Percentiles rank a stretch among this genome's conserved stretches.
These are phyloP conservation scores for Anadara kagoshimensis DNA, from an alignment of 1,140 invertebrate species.

Conservation along the genomic window DNA sequence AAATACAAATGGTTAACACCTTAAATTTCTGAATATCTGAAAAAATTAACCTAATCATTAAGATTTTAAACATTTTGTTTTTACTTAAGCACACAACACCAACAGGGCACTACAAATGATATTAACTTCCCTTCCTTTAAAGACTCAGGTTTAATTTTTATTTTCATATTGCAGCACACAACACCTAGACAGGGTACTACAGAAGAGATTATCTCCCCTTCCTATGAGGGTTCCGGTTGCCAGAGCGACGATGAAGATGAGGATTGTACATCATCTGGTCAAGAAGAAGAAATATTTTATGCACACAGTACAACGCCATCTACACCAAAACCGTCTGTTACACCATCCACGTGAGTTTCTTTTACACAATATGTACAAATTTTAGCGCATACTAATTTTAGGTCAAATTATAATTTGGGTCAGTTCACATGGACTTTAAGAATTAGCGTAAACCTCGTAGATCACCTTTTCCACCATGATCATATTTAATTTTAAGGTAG, in stretches of 20 bases:
- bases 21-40: no score
- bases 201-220: slow-evolving; percentile 48
- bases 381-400: no score
- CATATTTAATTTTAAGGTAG: no score
- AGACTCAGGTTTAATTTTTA: slow-evolving; percentile 32
- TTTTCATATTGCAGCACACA: slow-evolving; percentile 41
- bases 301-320: slow-evolving; percentile 50
- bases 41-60: no score
- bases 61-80: background rate
- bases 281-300: slow-evolving; percentile 63
- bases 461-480: no score
- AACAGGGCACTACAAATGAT: slow-evolving; percentile 41
- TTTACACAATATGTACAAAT: no score
- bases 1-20: no score
- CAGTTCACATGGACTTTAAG: no score
- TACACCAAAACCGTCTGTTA: slow-evolving; percentile 56
- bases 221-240: slow-evolving; percentile 40
- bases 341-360: slow-evolving; percentile 35
- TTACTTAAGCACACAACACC: slow-evolving; percentile 52
- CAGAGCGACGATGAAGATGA: slow-evolving; percentile 61
- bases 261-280: slow-evolving; percentile 43
- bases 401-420: no score
- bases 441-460: no score
- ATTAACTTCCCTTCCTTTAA: slow-evolving; percentile 42
- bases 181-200: slow-evolving; percentile 43